A percentile compares a stretch with the other conserved stretches of the same genome.
Evolutionary conservation across 2,797 vertebrate species (phyloP).

Genomic region (Numenius phaeopus): DNA sequence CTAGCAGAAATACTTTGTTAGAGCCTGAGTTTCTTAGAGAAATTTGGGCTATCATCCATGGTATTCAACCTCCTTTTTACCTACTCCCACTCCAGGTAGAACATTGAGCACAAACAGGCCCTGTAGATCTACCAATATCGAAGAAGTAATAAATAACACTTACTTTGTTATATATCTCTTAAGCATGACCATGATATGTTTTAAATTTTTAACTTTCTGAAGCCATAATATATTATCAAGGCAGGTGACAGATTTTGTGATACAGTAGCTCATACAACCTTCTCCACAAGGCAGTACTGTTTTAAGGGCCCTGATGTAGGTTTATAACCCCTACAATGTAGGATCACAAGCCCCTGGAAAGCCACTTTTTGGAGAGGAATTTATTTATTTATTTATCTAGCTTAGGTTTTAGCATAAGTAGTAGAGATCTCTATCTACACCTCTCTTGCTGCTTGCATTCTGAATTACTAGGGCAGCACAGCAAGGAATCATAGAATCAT

Average conservation of each 20-base stretch:
- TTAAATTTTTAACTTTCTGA: neutral
- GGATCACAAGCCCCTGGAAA: fast-evolving
- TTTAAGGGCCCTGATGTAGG: neutral
- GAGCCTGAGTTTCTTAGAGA: neutral
- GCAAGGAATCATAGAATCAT: neutral
- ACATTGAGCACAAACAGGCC: neutral
- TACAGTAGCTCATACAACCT: neutral
- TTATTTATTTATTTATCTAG: neutral
- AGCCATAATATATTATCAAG: neutral
- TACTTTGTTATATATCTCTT: neutral
- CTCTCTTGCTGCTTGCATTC: neutral
- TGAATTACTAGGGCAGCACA: neutral
- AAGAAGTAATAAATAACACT: neutral
- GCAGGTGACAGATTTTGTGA: neutral
- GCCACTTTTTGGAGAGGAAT: neutral
- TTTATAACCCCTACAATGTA: neutral
- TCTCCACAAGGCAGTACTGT: neutral
- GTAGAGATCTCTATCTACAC: neutral
- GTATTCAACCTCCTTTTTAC: neutral
- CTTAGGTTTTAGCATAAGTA: neutral
- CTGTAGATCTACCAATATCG: neutral
- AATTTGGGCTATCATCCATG: neutral
- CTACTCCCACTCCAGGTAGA: neutral
- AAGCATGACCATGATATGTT: neutral
- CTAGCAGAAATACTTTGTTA: neutral